A percentile compares a stretch with the other conserved stretches of the same genome.
phyloP scores from a whole-genome alignment of 2,797 vertebrate species.

The Lophius americanus region DNA sequence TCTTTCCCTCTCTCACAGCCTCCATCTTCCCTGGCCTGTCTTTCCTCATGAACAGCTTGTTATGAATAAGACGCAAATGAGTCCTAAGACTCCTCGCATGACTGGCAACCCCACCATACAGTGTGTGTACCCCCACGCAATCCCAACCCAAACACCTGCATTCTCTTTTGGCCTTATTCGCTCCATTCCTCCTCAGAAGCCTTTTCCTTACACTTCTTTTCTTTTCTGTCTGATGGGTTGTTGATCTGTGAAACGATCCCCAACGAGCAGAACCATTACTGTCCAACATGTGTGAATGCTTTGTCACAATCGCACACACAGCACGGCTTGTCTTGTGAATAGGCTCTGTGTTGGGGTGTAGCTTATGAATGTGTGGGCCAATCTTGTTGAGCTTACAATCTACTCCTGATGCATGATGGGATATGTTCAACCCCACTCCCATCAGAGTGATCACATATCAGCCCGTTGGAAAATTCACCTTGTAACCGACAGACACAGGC shows the following conservation, averaged over 20 bases:
- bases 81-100: slow-evolving; percentile 72
- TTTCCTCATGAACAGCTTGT: slow-evolving; percentile 42
- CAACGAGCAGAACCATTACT: slow-evolving; percentile 8
- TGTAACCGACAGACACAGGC: slow-evolving; percentile 13
- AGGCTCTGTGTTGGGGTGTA: slow-evolving; percentile 32
- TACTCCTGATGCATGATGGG: slow-evolving; percentile 66
- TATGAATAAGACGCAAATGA: slow-evolving; percentile 49
- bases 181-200: slow-evolving; percentile 3
- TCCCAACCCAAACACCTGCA: slow-evolving; percentile 40
- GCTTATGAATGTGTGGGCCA: slow-evolving; percentile 40
- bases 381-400: slow-evolving; percentile 41
- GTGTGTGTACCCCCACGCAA: slow-evolving; percentile 9
- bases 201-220: slow-evolving; percentile 7
- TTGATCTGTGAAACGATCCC: slow-evolving; percentile 28
- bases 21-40: slow-evolving; percentile 1
- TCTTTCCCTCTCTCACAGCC: not conserved
- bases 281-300: slow-evolving; percentile 13
- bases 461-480: slow-evolving; percentile 60
- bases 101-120: slow-evolving; percentile 27
- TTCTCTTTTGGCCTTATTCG: slow-evolving; percentile 32
- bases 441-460: slow-evolving; percentile 70
- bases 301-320: not conserved
- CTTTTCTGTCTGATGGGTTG: slow-evolving; percentile 6
- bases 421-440: slow-evolving; percentile 41
- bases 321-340: slow-evolving; percentile 41